Percentiles rank a stretch among this genome's conserved stretches.
phyloP scores from a whole-genome alignment of 1,140 invertebrate genomes.

The Heliconius hewitsoni region DNA sequence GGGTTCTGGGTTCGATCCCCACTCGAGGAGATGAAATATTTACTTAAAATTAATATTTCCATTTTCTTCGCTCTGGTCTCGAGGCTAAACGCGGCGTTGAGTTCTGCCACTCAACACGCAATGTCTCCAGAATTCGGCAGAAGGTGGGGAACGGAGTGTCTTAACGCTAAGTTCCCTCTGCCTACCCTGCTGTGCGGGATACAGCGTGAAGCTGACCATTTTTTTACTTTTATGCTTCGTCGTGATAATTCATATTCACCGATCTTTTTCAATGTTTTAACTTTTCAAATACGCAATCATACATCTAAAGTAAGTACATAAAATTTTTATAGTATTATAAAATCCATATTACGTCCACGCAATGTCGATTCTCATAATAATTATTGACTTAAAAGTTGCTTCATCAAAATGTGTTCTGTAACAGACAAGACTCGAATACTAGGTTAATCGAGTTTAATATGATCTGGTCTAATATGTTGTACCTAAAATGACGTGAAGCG shows the following conservation, averaged over 20 bases:
- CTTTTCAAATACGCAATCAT: background rate
- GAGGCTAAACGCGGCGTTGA: too few relatives aligned
- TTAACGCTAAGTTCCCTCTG: too few relatives aligned
- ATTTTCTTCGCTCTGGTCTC: too few relatives aligned
- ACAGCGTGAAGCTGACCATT: background rate
- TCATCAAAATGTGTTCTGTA: conserved; percentile 35
- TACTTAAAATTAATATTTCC: too few relatives aligned
- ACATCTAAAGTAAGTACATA: background rate
- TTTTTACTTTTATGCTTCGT: background rate
- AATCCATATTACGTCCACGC: conserved; percentile 29
- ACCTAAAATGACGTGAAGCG: conserved; percentile 1
- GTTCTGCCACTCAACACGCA: too few relatives aligned
- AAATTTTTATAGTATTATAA: conserved; percentile 24
- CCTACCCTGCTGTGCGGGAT: too few relatives aligned
- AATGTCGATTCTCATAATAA: conserved; percentile 34
- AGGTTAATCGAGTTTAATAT: conserved; percentile 35
- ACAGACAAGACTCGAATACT: conserved; percentile 37
- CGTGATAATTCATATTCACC: background rate
- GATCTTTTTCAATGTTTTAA: background rate
- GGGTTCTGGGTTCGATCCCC: too few relatives aligned
- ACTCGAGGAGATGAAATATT: too few relatives aligned
- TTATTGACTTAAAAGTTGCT: conserved; percentile 44
- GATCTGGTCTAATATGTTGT: conserved; percentile 15
- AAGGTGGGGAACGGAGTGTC: too few relatives aligned
- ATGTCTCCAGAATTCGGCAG: too few relatives aligned